Evolutionary conservation across 2,113 vertebrate genomes (phyloP).

Genomic region (Dicerorhinus sumatrensis): DNA sequence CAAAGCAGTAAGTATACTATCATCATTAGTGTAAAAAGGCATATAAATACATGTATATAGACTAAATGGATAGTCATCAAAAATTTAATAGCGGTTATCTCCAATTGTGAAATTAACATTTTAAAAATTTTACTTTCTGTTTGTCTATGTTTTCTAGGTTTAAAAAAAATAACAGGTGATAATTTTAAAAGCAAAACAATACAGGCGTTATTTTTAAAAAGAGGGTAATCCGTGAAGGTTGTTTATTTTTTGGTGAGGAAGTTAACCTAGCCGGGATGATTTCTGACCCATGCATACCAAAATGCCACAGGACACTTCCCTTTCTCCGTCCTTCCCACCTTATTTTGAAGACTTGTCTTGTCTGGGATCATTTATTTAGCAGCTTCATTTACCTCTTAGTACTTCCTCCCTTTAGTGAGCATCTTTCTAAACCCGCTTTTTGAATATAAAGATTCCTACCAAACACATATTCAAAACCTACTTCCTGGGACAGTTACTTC

Average conservation of each 20-base stretch:
- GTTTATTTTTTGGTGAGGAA: not conserved
- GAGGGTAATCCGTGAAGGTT: not conserved
- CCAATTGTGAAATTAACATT: not conserved
- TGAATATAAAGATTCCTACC: not conserved
- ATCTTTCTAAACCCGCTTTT: not conserved
- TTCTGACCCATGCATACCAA: not conserved
- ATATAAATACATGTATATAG: not conserved
- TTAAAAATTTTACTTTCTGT: not conserved
- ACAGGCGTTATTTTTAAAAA: not conserved
- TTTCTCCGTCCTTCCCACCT: not conserved
- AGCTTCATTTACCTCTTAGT: not conserved
- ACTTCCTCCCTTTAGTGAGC: not conserved
- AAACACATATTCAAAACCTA: not conserved
- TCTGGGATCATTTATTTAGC: not conserved
- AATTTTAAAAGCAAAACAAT: not conserved
- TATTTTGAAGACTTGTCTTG: not conserved
- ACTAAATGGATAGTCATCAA: not conserved
- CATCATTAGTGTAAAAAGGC: not conserved
- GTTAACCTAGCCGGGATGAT: not conserved
- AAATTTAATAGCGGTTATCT: not conserved
- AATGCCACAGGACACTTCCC: not conserved
- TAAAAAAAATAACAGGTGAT: not conserved
- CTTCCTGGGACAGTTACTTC: not conserved
- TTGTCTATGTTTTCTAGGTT: not conserved
- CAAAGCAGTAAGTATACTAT: not conserved